Evolutionary conservation across 2,888 invertebrate species (phyloP).

Genomic region (Dione juno): DNA sequence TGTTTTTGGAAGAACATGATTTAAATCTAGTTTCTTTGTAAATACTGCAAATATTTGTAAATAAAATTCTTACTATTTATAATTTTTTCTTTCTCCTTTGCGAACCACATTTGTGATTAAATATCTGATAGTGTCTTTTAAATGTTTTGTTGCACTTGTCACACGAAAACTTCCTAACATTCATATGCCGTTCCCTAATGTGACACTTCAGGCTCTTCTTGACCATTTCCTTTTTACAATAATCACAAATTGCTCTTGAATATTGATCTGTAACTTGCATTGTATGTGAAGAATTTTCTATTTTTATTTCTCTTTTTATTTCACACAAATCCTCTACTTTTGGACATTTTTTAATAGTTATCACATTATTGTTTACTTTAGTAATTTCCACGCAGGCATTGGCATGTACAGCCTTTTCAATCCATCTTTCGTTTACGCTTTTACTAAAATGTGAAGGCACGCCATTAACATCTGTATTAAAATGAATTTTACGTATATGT

Average conservation of each 20-base stretch:
- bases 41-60: not conserved
- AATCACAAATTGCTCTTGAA: slow-evolving; percentile 67
- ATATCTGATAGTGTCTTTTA: slow-evolving; percentile 62
- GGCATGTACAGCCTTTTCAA: slow-evolving; percentile 59
- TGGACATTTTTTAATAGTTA: slow-evolving; percentile 59
- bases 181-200: slow-evolving; percentile 65
- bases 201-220: slow-evolving; percentile 69
- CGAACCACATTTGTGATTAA: slow-evolving; percentile 58
- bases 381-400: slow-evolving; percentile 66
- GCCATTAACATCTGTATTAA: slow-evolving; percentile 52
- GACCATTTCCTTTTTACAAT: slow-evolving; percentile 71
- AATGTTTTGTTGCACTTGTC: slow-evolving; percentile 54
- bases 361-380: slow-evolving; percentile 63
- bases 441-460: slow-evolving; percentile 52
- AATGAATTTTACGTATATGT: slow-evolving; percentile 64
- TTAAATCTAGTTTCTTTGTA: not conserved
- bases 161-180: slow-evolving; percentile 62
- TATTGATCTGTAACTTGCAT: slow-evolving; percentile 49
- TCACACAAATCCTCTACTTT: slow-evolving; percentile 41
- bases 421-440: slow-evolving; percentile 66
- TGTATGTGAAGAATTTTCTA: slow-evolving; percentile 45
- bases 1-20: not conserved
- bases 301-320: slow-evolving; percentile 20
- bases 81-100: slow-evolving; percentile 31
- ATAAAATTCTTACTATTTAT: not conserved